Conservation (phyloP, 2,888 invertebrate genomes). For the Apamea sordens region DNA sequence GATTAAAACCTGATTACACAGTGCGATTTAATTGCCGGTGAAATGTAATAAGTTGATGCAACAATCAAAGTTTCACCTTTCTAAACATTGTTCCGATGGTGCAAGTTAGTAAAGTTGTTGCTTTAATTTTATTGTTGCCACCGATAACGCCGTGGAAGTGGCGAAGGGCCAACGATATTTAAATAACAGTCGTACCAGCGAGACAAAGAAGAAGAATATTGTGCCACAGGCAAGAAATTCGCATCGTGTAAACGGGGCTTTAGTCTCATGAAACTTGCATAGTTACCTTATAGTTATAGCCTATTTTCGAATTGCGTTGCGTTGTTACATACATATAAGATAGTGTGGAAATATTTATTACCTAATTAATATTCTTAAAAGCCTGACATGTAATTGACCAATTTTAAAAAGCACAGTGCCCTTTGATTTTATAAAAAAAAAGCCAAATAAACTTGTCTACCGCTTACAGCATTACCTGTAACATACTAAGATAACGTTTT, state of each 20-base stretch:
- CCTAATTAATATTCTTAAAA: constrained; percentile 20
- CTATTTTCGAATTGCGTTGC: constrained; percentile 14
- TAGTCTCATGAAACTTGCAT: background rate
- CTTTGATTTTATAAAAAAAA: background rate
- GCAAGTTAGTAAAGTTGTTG: background rate
- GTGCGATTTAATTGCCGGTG: background rate
- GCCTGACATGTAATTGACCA: constrained; percentile 49
- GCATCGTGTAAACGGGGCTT: background rate
- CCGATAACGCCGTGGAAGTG: background rate
- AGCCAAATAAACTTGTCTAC: background rate
- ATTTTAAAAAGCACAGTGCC: constrained; percentile 28
- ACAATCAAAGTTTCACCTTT: background rate
- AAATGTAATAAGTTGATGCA: background rate
- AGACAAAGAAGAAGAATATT: background rate
- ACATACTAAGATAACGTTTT: background rate
- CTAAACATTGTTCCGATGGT: background rate
- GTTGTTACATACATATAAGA: constrained; percentile 1
- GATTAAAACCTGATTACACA: background rate
- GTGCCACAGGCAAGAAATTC: background rate
- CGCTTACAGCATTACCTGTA: background rate
- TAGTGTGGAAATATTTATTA: background rate
- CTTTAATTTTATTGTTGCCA: background rate
- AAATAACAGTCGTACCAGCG: background rate
- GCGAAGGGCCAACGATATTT: background rate
- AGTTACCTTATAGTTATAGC: constrained; percentile 7